A percentile compares a stretch with the other conserved stretches of the same genome.
Conservation (phyloP, 92 coral and sea anemone species). For the Meandrina meandrites region DNA sequence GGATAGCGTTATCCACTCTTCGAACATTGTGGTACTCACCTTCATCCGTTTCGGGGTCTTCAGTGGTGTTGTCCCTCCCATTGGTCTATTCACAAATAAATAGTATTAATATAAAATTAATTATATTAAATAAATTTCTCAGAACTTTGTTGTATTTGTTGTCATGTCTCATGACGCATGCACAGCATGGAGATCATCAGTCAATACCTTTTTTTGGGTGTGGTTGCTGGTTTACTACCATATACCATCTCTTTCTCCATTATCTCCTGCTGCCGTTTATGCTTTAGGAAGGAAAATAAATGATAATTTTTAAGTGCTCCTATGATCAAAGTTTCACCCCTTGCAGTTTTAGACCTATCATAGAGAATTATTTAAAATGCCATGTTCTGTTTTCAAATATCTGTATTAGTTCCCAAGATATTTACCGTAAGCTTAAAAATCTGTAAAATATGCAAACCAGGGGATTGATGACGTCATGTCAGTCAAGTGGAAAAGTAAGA, state of each 20-base stretch:
- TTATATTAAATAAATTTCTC: neutral
- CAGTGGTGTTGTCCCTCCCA: constrained; percentile 29
- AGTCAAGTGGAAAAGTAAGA: too few species aligned
- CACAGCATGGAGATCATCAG: neutral
- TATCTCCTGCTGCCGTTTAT: constrained; percentile 84
- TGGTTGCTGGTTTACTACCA: constrained; percentile 90
- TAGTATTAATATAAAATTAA: neutral
- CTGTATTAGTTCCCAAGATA: too few species aligned
- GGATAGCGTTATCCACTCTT: too few species aligned
- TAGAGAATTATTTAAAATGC: too few species aligned
- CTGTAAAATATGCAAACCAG: too few species aligned
- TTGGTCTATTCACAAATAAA: constrained; percentile 5
- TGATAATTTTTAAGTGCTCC: too few species aligned
- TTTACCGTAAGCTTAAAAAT: too few species aligned
- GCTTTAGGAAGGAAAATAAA: constrained; percentile 49
- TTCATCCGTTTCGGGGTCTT: constrained; percentile 37
- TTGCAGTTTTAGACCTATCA: too few species aligned
- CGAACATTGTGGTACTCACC: too few species aligned
- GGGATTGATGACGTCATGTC: too few species aligned
- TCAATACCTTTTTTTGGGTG: constrained; percentile 81
- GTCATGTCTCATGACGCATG: neutral
- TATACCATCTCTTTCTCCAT: constrained; percentile 90
- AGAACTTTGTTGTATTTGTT: neutral
- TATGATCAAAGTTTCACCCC: too few species aligned
- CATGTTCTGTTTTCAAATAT: too few species aligned